Percentiles rank a stretch among this genome's conserved stretches.
Evolutionary conservation across 2,113 vertebrate species (phyloP).

Genomic region (Bujurquina vittata): DNA sequence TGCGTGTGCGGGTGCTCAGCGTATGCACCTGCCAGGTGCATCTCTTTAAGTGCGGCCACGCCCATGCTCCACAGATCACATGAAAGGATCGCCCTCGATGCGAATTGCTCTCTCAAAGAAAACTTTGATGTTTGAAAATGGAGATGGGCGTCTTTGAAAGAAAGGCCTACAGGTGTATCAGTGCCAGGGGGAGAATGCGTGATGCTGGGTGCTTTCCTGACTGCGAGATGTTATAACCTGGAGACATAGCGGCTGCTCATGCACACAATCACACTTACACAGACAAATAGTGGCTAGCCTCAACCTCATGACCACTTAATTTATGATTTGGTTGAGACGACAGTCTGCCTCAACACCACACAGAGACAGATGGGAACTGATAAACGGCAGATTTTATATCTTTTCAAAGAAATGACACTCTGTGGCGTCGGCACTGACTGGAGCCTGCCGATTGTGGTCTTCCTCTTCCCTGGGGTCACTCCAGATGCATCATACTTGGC

Average conservation of each 20-base stretch:
- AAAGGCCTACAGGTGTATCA: slow-evolving; percentile 77
- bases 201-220: slow-evolving; percentile 73
- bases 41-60: slow-evolving; percentile 75
- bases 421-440: slow-evolving; percentile 26
- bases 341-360: neutral
- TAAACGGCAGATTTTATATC: slow-evolving; percentile 26
- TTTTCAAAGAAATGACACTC: slow-evolving; percentile 22
- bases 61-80: slow-evolving; percentile 79
- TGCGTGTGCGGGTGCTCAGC: slow-evolving; percentile 52
- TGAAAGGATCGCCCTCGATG: slow-evolving; percentile 75
- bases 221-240: slow-evolving; percentile 44
- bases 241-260: slow-evolving; percentile 34
- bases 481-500: slow-evolving; percentile 49
- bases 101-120: slow-evolving; percentile 77
- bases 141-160: slow-evolving; percentile 76
- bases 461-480: slow-evolving; percentile 45
- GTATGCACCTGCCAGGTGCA: slow-evolving; percentile 82
- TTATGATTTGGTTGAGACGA: slow-evolving; percentile 31
- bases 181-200: slow-evolving; percentile 69
- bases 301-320: slow-evolving; percentile 60
- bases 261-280: slow-evolving; percentile 2
- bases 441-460: slow-evolving; percentile 8
- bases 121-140: slow-evolving; percentile 82
- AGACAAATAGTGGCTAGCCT: slow-evolving; percentile 7
- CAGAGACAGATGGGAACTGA: slow-evolving; percentile 34